Evolutionary conservation across 2,888 invertebrate genomes (phyloP).

Genomic region (Drosophila subquinaria): DNA sequence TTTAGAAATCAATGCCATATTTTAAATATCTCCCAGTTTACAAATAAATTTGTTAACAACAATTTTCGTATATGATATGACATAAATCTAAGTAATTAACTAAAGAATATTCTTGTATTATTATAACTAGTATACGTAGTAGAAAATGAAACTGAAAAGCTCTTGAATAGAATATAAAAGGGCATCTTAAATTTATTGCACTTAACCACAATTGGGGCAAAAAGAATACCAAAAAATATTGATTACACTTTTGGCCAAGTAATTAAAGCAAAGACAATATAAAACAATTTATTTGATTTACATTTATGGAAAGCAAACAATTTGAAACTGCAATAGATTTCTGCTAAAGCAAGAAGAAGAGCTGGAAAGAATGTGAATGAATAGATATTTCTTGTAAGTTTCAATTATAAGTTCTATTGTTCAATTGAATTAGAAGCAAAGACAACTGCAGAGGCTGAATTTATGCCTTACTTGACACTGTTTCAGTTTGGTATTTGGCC

Average conservation of each 20-base stretch:
- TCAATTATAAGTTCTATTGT: constrained; percentile 30
- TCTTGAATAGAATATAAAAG: neutral
- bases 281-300: constrained; percentile 29
- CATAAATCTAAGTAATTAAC: neutral
- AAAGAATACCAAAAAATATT: constrained; percentile 12
- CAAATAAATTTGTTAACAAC: no score
- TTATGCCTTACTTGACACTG: constrained; percentile 42
- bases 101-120: neutral
- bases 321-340: constrained; percentile 44
- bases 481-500: constrained; percentile 22
- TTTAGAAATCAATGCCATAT: no score
- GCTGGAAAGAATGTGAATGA: constrained; percentile 6
- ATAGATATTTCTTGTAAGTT: constrained; percentile 31
- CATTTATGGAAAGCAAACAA: constrained; percentile 43
- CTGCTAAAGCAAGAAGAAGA: constrained; percentile 20
- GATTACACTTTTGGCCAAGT: constrained; percentile 14
- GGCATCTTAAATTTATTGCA: neutral
- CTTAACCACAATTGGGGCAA: neutral
- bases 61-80: neutral
- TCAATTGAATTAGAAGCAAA: constrained; percentile 1
- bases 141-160: neutral
- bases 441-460: constrained; percentile 10
- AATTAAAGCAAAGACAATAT: constrained; percentile 21
- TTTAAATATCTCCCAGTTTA: no score
- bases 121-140: no score